Conservation (phyloP, 2,888 invertebrate species). For the Pardosa pseudoannulata region DNA sequence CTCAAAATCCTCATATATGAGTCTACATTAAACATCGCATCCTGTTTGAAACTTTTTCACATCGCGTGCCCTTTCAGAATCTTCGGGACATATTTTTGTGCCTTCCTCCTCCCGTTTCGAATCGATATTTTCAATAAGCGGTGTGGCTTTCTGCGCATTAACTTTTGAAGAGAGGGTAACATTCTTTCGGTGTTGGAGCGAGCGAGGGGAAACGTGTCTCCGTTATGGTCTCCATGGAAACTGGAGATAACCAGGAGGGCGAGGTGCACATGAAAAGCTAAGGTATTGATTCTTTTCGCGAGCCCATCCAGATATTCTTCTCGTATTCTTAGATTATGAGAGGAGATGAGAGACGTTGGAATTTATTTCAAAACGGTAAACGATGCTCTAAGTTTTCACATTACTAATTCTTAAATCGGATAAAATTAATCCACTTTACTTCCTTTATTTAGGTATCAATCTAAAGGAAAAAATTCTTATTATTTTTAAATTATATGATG, state of each 20-base stretch:
- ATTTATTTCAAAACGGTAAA: too few relatives aligned
- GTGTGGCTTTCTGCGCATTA: conserved; percentile 56
- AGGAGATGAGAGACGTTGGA: not conserved
- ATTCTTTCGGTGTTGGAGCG: conserved; percentile 61
- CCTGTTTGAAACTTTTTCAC: too few relatives aligned
- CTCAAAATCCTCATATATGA: too few relatives aligned
- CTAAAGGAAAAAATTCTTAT: too few relatives aligned
- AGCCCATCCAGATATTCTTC: not conserved
- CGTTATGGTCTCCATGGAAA: conserved; percentile 58
- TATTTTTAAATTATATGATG: too few relatives aligned
- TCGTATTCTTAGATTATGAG: not conserved
- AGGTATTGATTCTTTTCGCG: conserved; percentile 2
- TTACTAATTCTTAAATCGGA: too few relatives aligned
- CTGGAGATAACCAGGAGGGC: not conserved
- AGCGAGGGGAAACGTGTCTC: not conserved
- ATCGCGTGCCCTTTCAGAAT: too few relatives aligned
- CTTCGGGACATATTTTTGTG: not conserved
- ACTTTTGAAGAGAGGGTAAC: conserved; percentile 59
- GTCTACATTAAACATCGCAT: too few relatives aligned
- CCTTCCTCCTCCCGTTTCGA: not conserved
- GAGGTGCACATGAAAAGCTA: not conserved
- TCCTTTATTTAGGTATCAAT: too few relatives aligned
- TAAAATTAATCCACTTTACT: too few relatives aligned
- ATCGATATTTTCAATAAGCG: conserved; percentile 54
- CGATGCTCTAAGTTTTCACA: too few relatives aligned